Conservation (phyloP, 2,888 invertebrate species). For the Rotaria socialis region DNA sequence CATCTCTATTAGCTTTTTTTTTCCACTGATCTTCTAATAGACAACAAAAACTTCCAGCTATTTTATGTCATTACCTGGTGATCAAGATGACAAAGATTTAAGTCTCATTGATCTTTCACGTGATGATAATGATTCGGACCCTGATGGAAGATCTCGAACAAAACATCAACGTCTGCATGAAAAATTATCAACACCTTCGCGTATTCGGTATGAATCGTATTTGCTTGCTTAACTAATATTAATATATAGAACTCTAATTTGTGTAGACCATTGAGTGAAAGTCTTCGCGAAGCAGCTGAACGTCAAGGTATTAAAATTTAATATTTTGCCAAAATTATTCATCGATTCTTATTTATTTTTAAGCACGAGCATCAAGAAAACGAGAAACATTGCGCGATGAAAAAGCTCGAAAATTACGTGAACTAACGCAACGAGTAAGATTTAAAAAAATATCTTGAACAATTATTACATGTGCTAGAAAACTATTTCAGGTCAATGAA, state of each 20-base stretch:
- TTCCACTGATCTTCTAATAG: neutral
- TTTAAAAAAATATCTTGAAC: no score
- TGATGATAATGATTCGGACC: slow-evolving; percentile 12
- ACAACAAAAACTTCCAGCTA: slow-evolving; percentile 31
- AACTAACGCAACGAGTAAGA: slow-evolving; percentile 16
- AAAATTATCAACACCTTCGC: slow-evolving; percentile 24
- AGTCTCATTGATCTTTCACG: neutral
- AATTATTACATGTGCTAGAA: no score
- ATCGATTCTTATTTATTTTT: neutral
- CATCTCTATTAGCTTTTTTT: neutral
- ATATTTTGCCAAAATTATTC: neutral
- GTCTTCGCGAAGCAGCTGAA: slow-evolving; percentile 24
- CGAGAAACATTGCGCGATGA: slow-evolving; percentile 31
- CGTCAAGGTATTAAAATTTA: neutral
- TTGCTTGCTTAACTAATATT: neutral
- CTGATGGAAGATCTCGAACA: neutral
- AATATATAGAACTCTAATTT: neutral
- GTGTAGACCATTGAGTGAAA: slow-evolving; percentile 19
- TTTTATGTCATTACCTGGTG: slow-evolving; percentile 33
- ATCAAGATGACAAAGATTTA: slow-evolving; percentile 28
- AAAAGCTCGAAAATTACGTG: slow-evolving; percentile 24
- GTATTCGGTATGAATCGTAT: neutral
- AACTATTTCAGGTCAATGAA: slow-evolving; percentile 62
- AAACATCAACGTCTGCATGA: neutral
- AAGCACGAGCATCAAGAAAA: neutral